Evolutionary conservation across 2,888 invertebrate genomes (phyloP), one percentile per base, ranked within the genome.

Genomic region (Eucriotettix oculatus): DNA sequence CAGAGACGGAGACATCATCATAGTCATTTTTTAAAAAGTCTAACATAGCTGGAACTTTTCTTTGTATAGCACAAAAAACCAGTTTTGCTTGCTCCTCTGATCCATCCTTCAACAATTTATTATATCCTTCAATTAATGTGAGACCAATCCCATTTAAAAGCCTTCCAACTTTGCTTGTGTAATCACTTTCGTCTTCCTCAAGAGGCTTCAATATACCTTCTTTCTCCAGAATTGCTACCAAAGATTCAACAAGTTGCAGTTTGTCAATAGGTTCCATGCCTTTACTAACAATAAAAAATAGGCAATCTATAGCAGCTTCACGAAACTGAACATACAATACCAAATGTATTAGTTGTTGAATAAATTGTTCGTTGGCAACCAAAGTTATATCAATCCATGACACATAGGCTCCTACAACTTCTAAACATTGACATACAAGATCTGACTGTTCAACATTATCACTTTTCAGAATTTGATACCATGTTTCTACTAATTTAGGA

Each of bases 321-420:
- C 77, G 66, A 16, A 62, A 59, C 42, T 66, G 63, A 0, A 68
- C 66, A 12, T 61, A 58, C 40, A 58, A 59, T 64, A 79, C 67
- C 63, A 74, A 73, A 10, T 70, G 69, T 29, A 79, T 71, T 42
- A 80, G 69, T 16, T 76, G 69, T 7, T 73, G 67, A 42, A 80
- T 76, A 65, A 79, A 78, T 42, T 73, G 71, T 58, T 79, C 76
- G 66, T 80, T 80, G 54, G 78, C 79, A 29, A 81, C 75, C 43
- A 80, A 71, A 55, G 71, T 72, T 58, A 80, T 76, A 67, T 81
- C 80, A 60, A 81, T 79, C 81, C 81, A 81, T 1, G 78, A 75
- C 14, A 79, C 73, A 67, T 75, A 81, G 29, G 74, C 72, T 2
- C 79, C 79, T 58, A 80, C 74, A 11, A 76, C 76, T 44, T 78